A percentile compares a stretch with the other conserved stretches of the same genome.
Evolutionary conservation across 2,888 invertebrate genomes (phyloP).

Genomic region (Trissolcus japonicus): DNA sequence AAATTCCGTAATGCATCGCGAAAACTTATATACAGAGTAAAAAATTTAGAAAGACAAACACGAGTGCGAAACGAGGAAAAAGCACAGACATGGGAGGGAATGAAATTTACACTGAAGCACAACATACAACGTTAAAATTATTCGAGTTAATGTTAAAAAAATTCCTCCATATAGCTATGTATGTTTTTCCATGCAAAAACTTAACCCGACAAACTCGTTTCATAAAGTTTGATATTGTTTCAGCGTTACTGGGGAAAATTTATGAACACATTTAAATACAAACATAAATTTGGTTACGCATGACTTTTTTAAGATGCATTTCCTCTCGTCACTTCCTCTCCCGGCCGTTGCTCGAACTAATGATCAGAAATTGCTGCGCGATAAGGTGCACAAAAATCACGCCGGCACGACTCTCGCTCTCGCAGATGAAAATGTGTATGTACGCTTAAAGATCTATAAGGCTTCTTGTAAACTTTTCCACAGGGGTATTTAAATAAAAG

Average conservation of each 20-base stretch:
- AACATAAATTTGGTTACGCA: conserved; percentile 39
- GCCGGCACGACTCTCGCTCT: too few relatives aligned
- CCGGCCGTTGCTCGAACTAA: conserved; percentile 42
- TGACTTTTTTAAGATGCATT: conserved; percentile 41
- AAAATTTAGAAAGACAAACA: conserved; percentile 41
- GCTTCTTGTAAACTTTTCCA: conserved; percentile 46
- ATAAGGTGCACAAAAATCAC: conserved; percentile 42
- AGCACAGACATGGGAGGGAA: conserved; percentile 10
- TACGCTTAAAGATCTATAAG: conserved; percentile 1
- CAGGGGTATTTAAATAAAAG: conserved; percentile 50
- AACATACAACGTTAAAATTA: conserved; percentile 41
- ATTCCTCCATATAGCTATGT: neutral
- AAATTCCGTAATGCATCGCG: conserved; percentile 48
- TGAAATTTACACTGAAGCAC: conserved; percentile 32
- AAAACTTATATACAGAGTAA: conserved; percentile 35
- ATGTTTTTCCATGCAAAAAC: conserved; percentile 19
- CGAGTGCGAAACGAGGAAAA: conserved; percentile 8
- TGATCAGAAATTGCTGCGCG: conserved; percentile 39
- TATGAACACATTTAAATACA: conserved; percentile 43
- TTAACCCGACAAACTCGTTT: conserved; percentile 32
- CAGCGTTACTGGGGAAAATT: conserved; percentile 38
- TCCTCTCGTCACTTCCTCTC: conserved; percentile 27
- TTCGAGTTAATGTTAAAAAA: conserved; percentile 35
- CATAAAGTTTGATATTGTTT: conserved; percentile 47
- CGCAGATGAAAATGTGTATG: too few relatives aligned